phyloP scores from a whole-genome alignment of 2,797 vertebrate species.

The Oryzias sinensis region DNA sequence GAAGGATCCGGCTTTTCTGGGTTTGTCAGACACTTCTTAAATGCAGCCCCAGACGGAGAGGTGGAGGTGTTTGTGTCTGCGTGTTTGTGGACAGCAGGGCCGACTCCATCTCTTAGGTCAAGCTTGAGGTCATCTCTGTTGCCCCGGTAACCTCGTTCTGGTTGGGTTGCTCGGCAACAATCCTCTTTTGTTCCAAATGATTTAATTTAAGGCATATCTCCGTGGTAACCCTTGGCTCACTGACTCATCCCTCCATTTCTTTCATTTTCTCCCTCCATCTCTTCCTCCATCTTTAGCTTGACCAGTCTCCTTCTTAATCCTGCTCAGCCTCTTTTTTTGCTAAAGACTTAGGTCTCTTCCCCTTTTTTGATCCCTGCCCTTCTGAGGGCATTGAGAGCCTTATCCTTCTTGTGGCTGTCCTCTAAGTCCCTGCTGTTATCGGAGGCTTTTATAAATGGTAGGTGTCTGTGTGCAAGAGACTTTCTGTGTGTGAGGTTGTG shows the following conservation, averaged over 20 bases:
- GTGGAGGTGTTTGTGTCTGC: slow-evolving; percentile 15
- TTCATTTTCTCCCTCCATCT: slow-evolving; percentile 4
- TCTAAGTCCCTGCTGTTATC: slow-evolving; percentile 48
- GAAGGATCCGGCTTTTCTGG: slow-evolving; percentile 19
- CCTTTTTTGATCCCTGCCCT: slow-evolving; percentile 31
- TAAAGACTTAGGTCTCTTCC: slow-evolving; percentile 24
- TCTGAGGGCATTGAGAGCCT: slow-evolving; percentile 23
- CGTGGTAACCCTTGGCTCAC: slow-evolving; percentile 48
- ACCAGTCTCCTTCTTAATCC: slow-evolving; percentile 15
- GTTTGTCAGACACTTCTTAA: slow-evolving; percentile 12
- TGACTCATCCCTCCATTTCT: slow-evolving; percentile 47
- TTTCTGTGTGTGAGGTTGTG: neutral
- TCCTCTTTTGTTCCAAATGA: slow-evolving; percentile 78
- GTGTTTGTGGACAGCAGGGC: slow-evolving; percentile 29
- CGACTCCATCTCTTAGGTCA: slow-evolving; percentile 74
- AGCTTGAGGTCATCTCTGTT: slow-evolving; percentile 76
- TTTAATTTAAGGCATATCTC: slow-evolving; percentile 79
- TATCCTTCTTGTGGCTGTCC: slow-evolving; percentile 34
- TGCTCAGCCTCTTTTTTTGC: slow-evolving; percentile 15
- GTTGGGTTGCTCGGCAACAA: slow-evolving; percentile 79
- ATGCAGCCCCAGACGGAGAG: slow-evolving; percentile 1
- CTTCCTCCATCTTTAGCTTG: slow-evolving; percentile 5
- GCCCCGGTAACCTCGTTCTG: slow-evolving; percentile 70
- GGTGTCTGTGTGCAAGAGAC: slow-evolving; percentile 18
- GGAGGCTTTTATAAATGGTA: slow-evolving; percentile 36